Percentiles rank a stretch among this genome's conserved stretches.
Evolutionary conservation across 2,888 invertebrate species (phyloP).

Genomic region (Actias luna): DNA sequence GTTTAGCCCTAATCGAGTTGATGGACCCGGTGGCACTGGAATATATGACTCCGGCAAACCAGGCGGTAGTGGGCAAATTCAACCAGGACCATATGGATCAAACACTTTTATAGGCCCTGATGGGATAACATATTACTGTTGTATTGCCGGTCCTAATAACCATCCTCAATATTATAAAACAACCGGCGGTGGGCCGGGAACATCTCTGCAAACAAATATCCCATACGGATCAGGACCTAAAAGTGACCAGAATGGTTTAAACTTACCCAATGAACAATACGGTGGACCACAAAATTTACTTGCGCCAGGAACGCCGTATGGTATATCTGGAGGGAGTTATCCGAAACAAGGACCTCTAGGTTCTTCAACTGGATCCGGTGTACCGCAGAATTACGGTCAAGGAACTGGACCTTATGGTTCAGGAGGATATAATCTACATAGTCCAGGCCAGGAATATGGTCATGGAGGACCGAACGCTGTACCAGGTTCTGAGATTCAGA

Average conservation of each 20-base stretch:
- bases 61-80: conserved; percentile 5
- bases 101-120: conserved; percentile 36
- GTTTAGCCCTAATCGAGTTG: conserved; percentile 25
- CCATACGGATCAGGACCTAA: conserved; percentile 18
- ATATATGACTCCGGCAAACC: not conserved
- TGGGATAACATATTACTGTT: conserved; percentile 47
- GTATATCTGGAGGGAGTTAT: conserved; percentile 4
- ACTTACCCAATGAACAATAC: not conserved
- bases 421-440: conserved; percentile 5
- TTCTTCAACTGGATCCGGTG: not conserved
- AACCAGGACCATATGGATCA: conserved; percentile 18
- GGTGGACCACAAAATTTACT: conserved; percentile 9
- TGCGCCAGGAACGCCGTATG: conserved; percentile 11
- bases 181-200: conserved; percentile 19
- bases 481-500: conserved; percentile 10
- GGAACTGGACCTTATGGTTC: conserved; percentile 15
- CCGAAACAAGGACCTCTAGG: not conserved
- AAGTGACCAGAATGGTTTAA: not conserved
- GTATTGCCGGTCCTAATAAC: conserved; percentile 40
- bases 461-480: conserved; percentile 11
- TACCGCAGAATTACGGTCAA: conserved; percentile 11
- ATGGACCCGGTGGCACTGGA: conserved; percentile 12
- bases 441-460: not conserved
- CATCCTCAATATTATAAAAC: conserved; percentile 31
- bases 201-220: conserved; percentile 13